Conservation (phyloP, 2,888 invertebrate species). For the Ptychoptera contaminata region DNA sequence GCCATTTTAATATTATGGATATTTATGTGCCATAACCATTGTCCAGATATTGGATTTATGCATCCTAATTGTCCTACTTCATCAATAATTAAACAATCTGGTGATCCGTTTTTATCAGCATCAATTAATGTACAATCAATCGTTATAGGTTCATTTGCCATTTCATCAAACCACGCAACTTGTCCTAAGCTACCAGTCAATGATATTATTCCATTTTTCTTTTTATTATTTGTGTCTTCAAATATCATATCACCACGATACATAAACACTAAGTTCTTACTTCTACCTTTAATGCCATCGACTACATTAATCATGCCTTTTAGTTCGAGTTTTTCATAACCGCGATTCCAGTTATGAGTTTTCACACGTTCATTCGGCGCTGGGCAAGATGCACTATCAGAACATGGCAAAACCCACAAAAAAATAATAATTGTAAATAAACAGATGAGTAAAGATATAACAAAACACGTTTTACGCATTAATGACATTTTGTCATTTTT, state of each 20-base stretch:
- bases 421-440: constrained; percentile 55
- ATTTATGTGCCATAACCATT: constrained; percentile 35
- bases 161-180: constrained; percentile 57
- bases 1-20: constrained; percentile 27
- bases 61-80: constrained; percentile 46
- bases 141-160: constrained; percentile 49
- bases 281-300: constrained; percentile 43
- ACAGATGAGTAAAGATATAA: constrained; percentile 54
- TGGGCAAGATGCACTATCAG: constrained; percentile 50
- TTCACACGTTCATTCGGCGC: constrained; percentile 36
- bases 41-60: constrained; percentile 42
- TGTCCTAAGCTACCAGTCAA: constrained; percentile 53
- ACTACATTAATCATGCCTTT: constrained; percentile 55
- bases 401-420: constrained; percentile 60
- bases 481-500: constrained; percentile 45
- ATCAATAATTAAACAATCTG: constrained; percentile 61
- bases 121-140: constrained; percentile 61
- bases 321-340: constrained; percentile 51
- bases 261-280: constrained; percentile 56
- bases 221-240: constrained; percentile 25
- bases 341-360: constrained; percentile 50
- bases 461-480: constrained; percentile 48
- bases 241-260: constrained; percentile 49
- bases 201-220: constrained; percentile 45
- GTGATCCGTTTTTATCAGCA: constrained; percentile 50